These are phyloP conservation scores for Drosophila imparisetae DNA, from an alignment of 2,888 invertebrate genomes.

Conservation along the genomic window DNA sequence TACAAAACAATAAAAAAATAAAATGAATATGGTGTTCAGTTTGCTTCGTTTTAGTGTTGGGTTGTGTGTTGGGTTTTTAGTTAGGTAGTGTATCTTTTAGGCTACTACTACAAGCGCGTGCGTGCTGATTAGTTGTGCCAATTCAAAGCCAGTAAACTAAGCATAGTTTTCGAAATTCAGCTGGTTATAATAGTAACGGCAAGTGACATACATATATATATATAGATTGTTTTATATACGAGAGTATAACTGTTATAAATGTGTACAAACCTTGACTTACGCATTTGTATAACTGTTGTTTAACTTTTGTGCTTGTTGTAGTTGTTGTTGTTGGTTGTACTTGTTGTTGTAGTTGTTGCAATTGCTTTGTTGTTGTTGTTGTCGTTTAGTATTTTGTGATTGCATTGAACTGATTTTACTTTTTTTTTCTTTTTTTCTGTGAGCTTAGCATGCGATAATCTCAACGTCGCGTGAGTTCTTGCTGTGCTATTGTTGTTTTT, in stretches of 20 bases:
- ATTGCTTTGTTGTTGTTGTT: constrained; percentile 65
- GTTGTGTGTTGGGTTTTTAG: constrained; percentile 16
- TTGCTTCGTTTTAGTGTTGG: constrained; percentile 23
- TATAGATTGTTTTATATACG: constrained; percentile 10
- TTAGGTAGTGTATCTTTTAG: constrained; percentile 33
- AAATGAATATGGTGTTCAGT: constrained; percentile 14
- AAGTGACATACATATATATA: constrained; percentile 10
- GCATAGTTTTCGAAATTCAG: constrained; percentile 38
- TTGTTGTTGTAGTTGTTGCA: constrained; percentile 73
- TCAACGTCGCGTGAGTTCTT: constrained; percentile 63
- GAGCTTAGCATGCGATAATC: constrained; percentile 74
- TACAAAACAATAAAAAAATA: neutral
- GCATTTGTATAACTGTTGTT: constrained; percentile 69
- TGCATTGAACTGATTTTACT: constrained; percentile 63
- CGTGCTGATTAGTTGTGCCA: constrained; percentile 55
- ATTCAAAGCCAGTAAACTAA: constrained; percentile 49
- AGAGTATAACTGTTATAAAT: constrained; percentile 34
- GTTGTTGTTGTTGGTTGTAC: constrained; percentile 58
- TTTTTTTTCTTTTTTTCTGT: constrained; percentile 24
- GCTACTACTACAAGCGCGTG: constrained; percentile 47
- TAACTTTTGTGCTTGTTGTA: constrained; percentile 67
- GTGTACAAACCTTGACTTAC: constrained; percentile 81
- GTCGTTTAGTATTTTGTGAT: constrained; percentile 70
- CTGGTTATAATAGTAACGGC: constrained; percentile 18
- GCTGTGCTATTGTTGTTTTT: constrained; percentile 62